Percentiles rank a stretch among this genome's conserved stretches.
phyloP scores from a whole-genome alignment of 2,113 vertebrate genomes.

The Prinia subflava region DNA sequence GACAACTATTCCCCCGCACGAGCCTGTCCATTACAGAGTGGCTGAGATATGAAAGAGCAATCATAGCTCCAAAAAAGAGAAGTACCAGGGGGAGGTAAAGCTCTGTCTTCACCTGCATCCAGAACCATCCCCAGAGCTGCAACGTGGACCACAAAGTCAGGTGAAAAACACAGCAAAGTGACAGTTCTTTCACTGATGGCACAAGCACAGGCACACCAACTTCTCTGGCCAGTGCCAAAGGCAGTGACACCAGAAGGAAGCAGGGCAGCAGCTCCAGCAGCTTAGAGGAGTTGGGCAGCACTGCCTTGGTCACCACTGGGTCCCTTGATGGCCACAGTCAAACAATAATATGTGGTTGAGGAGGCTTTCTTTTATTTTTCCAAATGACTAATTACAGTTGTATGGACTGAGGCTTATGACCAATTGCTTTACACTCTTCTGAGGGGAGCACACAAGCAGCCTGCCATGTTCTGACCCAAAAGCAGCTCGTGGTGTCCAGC shows the following conservation, averaged over 20 bases:
- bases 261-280: background rate
- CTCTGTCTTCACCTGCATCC: accelerated
- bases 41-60: background rate
- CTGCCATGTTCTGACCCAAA: background rate
- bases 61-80: background rate
- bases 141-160: background rate
- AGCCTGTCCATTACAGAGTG: background rate
- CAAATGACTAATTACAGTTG: background rate
- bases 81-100: background rate
- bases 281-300: background rate
- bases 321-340: background rate
- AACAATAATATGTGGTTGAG: background rate
- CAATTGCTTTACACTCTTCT: background rate
- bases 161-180: background rate
- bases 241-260: background rate
- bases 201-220: background rate
- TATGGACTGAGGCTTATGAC: background rate
- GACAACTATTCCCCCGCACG: background rate
- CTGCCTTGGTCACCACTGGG: background rate
- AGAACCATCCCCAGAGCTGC: background rate
- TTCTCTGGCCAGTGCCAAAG: background rate
- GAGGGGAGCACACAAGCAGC: background rate
- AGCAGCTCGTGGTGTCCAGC: background rate
- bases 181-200: background rate
- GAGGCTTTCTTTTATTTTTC: background rate